Base-by-base conservation (phyloP, 2,113 vertebrate species). In the Hemichromis elongatus region DNA sequence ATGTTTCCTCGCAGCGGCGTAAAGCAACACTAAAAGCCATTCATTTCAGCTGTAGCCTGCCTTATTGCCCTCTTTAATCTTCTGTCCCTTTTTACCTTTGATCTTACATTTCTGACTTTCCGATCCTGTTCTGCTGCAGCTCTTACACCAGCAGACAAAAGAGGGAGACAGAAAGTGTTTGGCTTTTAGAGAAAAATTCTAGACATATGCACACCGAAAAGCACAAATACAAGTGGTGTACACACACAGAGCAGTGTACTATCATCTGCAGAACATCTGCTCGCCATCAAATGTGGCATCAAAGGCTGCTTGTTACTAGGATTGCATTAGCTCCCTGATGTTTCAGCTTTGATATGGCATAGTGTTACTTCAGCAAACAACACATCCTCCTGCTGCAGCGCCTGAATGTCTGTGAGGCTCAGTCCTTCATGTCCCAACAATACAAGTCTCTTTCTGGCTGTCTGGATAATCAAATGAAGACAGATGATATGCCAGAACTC, bases 381-480 rank as follows among this genome's bases (percentile, higher is more conserved):
- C 84, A 73, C 75, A 24, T 88, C 30, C 55, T 90, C 68, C 87
- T 47, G 82, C 82, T 86, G 7, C 80, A 21, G 35, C 42, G 85
- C 68, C 57, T 81, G 35, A 87, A 83, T 75, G 89, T 84, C 80
- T 47, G 66, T 52, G 7, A 35, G 70, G 79, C 66, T 88, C 12
- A 14, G 59, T 82, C 82, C 90, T 83, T 85, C 77, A 84, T 56
- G 77, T 88, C 70, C 70, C 28, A 81, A 90, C 82, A 85, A 89
- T 86, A 14, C 9, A 0, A 55, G 24, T 42, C 33, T 86, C 84
- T 88, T 70, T 90, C 77, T 88, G 84, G 75, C 88, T 90, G 91
- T 81, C 93, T 83, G 90, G 83, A 88, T 94, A 85, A 91, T 91
- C 86, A 92, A 92, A 92, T 90, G 90, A 90, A 95, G 90, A 92